phyloP scores from a whole-genome alignment of 2,888 invertebrate genomes.

The Sphaeridia pumilis region DNA sequence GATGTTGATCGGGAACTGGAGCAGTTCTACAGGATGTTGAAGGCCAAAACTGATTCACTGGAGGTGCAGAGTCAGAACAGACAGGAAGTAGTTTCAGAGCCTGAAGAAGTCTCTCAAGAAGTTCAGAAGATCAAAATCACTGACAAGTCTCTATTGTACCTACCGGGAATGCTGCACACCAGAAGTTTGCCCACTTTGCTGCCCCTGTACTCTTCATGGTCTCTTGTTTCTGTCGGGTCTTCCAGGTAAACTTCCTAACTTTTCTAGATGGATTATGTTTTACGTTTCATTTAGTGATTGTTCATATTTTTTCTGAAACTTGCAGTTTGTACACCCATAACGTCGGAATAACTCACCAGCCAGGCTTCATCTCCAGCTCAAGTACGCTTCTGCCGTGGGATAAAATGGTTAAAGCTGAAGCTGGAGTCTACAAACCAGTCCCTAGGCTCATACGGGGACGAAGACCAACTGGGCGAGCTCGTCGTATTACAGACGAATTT shows the following conservation, averaged over 20 bases:
- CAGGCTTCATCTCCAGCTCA: slow-evolving; percentile 77
- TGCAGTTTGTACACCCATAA: slow-evolving; percentile 40
- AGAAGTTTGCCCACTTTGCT: slow-evolving; percentile 58
- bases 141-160: slow-evolving; percentile 44
- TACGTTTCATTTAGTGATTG: slow-evolving; percentile 2
- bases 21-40: neutral
- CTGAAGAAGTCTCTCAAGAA: neutral
- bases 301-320: neutral
- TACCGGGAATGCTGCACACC: slow-evolving; percentile 80
- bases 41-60: neutral
- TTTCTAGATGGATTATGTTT: neutral
- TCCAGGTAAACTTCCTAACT: slow-evolving; percentile 42
- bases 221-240: slow-evolving; percentile 75
- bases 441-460: slow-evolving; percentile 23
- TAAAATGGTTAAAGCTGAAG: slow-evolving; percentile 50
- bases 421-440: slow-evolving; percentile 26
- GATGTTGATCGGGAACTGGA: neutral
- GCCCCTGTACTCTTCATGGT: slow-evolving; percentile 84
- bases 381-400: slow-evolving; percentile 93
- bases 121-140: neutral
- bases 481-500: slow-evolving; percentile 45
- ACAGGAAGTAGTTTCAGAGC: neutral
- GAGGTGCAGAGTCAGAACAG: neutral
- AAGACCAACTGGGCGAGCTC: slow-evolving; percentile 14
- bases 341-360: slow-evolving; percentile 74